Evolutionary conservation across 1,140 invertebrate genomes (phyloP), one percentile per base, ranked within the genome.

Genomic region (Achatina immaculata): DNA sequence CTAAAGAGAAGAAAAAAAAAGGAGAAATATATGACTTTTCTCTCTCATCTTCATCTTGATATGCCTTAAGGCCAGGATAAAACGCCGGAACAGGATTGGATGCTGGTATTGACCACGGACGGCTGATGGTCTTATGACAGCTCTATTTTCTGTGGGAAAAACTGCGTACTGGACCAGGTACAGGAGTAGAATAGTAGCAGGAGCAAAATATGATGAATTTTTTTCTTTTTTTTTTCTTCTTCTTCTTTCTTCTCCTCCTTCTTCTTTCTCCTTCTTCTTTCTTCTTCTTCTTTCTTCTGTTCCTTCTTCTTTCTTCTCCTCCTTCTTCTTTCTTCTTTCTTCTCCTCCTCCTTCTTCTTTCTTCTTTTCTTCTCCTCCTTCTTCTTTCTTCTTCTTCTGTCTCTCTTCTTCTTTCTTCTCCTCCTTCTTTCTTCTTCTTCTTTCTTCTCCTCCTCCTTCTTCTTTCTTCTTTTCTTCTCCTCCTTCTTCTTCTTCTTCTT

Each of bases 241-340:
- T 69, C 66, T 69, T 69, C 66, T 69, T 69, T 31, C 31, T 69
- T 31, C 31, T 69, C 66, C 31, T 69, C 66, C 31, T 69, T 31
- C 31, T 69, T 31, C 31, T 69, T 31, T 69, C 31, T 31, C 16
- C 31, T 31, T 28, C 31, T 31, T 28, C 31, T 31, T 28, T 69
- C 66, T 28, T 31, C 16, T 28, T 31, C 16, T 16, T 31, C 16
- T 28, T 31, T 31, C 14, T 69, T 36, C 16, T 19, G 21, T 14
- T 19, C 16, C 21, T 69, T 14, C 16, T 19, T 31, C 21, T 69
- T 16, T 16, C 14, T 31, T 28, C 34, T 31, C 11, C 14, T 31
- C 16, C 34, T 31, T 16, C 34, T 31, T 28, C 34, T 36, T 28
- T 69, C 31, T 28, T 31, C 31, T 16, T 31, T 31, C 16, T 31